Percentiles rank a stretch among this genome's conserved stretches.
phyloP scores from a whole-genome alignment of 1,140 invertebrate species.

The Drosophila jambulina region DNA sequence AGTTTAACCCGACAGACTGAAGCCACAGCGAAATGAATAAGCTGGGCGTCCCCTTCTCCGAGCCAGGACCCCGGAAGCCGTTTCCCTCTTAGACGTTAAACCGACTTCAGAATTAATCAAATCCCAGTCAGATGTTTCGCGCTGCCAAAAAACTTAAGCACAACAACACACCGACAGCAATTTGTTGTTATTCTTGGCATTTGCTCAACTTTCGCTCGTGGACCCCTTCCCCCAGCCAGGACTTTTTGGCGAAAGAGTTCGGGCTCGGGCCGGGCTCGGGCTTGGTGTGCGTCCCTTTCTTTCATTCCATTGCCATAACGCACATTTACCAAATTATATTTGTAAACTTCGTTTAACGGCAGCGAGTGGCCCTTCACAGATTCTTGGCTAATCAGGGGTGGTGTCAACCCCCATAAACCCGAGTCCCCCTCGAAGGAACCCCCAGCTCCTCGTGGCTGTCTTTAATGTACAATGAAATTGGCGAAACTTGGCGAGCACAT shows the following conservation, averaged over 20 bases:
- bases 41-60: constrained; percentile 13
- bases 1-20: constrained; percentile 75
- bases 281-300: constrained; percentile 37
- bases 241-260: constrained; percentile 66
- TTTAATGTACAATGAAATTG: constrained; percentile 82
- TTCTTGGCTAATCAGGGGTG: constrained; percentile 11
- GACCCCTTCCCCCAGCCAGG: constrained; percentile 5
- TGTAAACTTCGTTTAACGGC: constrained; percentile 71
- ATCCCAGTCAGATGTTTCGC: constrained; percentile 81
- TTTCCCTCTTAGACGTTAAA: constrained; percentile 66
- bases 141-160: constrained; percentile 81
- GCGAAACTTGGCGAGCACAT: constrained; percentile 78
- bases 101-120: constrained; percentile 82
- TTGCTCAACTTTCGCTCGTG: constrained; percentile 33
- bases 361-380: constrained; percentile 25
- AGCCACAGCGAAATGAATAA: constrained; percentile 78
- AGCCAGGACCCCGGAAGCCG: neutral
- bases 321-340: constrained; percentile 82
- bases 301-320: constrained; percentile 73
- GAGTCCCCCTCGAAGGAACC: neutral
- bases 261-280: neutral
- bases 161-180: constrained; percentile 63
- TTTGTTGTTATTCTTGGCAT: constrained; percentile 73
- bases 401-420: constrained; percentile 4
- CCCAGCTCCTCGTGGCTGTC: constrained; percentile 28